A percentile compares a stretch with the other conserved stretches of the same genome.
These are phyloP conservation scores for Spinibarbus caldwelli DNA, from an alignment of 2,797 vertebrate genomes.

Conservation along the genomic window DNA sequence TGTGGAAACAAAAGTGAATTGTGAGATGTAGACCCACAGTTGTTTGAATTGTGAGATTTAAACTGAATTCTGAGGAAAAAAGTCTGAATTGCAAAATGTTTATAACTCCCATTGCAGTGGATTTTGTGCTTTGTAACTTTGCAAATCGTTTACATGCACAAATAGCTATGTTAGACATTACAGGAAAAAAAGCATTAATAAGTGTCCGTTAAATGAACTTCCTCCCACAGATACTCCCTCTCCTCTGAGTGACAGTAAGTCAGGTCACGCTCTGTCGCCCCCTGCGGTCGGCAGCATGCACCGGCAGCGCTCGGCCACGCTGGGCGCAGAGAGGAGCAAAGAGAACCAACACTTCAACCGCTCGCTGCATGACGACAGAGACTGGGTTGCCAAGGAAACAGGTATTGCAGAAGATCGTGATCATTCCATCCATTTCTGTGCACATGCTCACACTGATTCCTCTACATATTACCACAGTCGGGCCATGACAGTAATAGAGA, in stretches of 20 bases:
- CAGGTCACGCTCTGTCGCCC: constrained; percentile 70
- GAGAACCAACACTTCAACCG: constrained; percentile 70
- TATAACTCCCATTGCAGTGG: not conserved
- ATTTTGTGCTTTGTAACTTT: not conserved
- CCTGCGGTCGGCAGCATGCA: constrained; percentile 67
- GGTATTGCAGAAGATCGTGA: constrained; percentile 67
- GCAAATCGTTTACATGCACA: not conserved
- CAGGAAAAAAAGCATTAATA: not conserved
- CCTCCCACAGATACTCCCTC: constrained; percentile 60
- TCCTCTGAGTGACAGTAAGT: constrained; percentile 65
- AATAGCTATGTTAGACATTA: not conserved
- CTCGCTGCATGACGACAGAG: constrained; percentile 70
- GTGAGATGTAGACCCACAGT: not conserved
- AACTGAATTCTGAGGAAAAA: too few relatives aligned
- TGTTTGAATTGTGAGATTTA: too few relatives aligned
- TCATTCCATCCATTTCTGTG: constrained; percentile 36
- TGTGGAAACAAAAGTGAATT: not conserved
- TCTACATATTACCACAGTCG: constrained; percentile 15
- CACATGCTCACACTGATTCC: constrained; percentile 19
- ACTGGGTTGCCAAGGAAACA: constrained; percentile 67
- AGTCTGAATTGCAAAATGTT: not conserved
- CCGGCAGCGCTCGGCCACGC: constrained; percentile 67
- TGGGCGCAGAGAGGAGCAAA: constrained; percentile 70
- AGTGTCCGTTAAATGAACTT: not conserved
- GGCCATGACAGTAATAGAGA: not conserved